phyloP scores from a whole-genome alignment of 1,140 invertebrate genomes.

The Drosophila ficusphila region DNA sequence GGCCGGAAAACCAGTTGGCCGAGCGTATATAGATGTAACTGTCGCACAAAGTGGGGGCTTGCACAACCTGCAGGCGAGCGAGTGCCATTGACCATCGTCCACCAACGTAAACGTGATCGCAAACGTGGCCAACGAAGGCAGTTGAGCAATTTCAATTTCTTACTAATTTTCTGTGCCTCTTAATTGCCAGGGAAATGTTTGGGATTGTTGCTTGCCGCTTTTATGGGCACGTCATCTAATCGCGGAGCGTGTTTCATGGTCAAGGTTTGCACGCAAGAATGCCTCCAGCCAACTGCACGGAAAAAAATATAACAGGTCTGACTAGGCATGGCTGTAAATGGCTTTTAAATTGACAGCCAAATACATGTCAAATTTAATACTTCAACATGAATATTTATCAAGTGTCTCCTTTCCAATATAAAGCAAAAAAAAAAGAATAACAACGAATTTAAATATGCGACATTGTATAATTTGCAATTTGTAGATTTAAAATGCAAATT shows the following conservation, averaged over 20 bases:
- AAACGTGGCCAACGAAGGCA: conserved; percentile 6
- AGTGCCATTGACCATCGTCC: conserved; percentile 69
- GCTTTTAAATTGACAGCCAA: background rate
- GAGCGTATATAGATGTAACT: conserved; percentile 62
- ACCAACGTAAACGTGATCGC: conserved; percentile 5
- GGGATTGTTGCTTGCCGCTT: conserved; percentile 44
- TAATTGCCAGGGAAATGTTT: conserved; percentile 67
- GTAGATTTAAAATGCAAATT: too few species aligned
- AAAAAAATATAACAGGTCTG: background rate
- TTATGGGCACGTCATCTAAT: conserved; percentile 51
- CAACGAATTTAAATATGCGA: too few species aligned
- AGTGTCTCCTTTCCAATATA: background rate
- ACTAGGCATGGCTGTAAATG: background rate
- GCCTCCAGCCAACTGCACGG: conserved; percentile 29
- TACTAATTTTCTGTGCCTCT: conserved; percentile 60
- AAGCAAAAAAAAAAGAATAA: too few species aligned
- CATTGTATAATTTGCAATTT: too few species aligned
- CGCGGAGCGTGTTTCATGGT: conserved; percentile 64
- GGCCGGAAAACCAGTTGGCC: conserved; percentile 53
- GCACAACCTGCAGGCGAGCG: conserved; percentile 23
- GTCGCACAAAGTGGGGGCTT: conserved; percentile 37
- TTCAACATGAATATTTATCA: background rate
- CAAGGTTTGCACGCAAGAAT: conserved; percentile 72
- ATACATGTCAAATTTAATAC: background rate
- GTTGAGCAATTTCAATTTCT: conserved; percentile 73